Base-by-base conservation (phyloP, 2,113 vertebrate genomes). In the Macquaria australasica region DNA sequence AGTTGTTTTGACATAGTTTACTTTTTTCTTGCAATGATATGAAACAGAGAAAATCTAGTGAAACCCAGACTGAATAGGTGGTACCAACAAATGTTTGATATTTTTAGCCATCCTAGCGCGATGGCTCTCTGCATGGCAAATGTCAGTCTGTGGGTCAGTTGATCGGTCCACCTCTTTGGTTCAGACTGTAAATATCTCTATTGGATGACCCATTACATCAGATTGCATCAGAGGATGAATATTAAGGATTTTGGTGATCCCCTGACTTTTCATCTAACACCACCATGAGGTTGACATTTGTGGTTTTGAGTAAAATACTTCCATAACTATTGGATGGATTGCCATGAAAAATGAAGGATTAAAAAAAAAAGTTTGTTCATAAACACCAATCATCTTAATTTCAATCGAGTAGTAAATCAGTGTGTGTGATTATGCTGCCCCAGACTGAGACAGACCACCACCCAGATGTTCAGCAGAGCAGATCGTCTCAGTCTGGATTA, bases 401-500 rank as follows among this genome's bases (percentile, higher is more conserved):
- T 70, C n/a, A 74, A 59, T 70, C 18, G 58, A 23, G 58, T 5
- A 5, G 63, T 73, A 21, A 56, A 72, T 48, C 18, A 58, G 64
- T 14, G 64, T 78, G 12, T 14, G 43, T 45, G 12, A 74, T 56
- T 64, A 73, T 23, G 74, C 23, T 43, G 58, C 23, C 78, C 15
- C 77, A 71, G 62, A 37, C 23, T 56, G 85, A 62, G 53, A 60
- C 34, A 48, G 21, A 28, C 58, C 34, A 70, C 62, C 56, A 69
- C 71, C 55, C 66, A 72, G 76, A 78, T 77, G 60, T 50, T 77
- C 31, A 59, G 66, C 45, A 6, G 20, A 60, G 23, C 76, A 59
- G 56, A 81, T 63, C 18, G 21, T 77, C 59, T 74, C 53, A 60
- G 59, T 55, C 58, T 59, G 75, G 67, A 63, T 85, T 60, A 87